phyloP scores from a whole-genome alignment of 2,888 invertebrate species.

The Pimpla rufipes region DNA sequence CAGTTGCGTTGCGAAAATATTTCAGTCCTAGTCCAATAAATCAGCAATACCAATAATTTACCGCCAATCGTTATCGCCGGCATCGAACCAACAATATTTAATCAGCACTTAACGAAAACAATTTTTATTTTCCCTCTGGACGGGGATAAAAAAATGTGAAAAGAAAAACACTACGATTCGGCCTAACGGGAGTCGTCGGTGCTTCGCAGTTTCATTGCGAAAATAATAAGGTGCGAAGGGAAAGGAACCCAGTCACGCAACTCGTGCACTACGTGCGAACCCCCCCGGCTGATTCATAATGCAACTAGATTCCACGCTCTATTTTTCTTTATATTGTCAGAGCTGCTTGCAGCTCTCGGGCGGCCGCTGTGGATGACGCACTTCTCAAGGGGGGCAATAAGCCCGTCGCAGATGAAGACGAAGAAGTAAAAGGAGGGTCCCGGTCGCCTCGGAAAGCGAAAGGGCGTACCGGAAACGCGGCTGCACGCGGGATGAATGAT shows the following conservation, averaged over 20 bases:
- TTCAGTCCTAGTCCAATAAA: not conserved
- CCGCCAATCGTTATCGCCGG: not conserved
- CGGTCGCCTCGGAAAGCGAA: slow-evolving; percentile 41
- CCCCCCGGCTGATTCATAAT: slow-evolving; percentile 59
- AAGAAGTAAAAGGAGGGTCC: slow-evolving; percentile 53
- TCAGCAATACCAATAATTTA: slow-evolving; percentile 8
- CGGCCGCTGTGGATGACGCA: slow-evolving; percentile 65
- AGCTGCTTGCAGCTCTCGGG: slow-evolving; percentile 37
- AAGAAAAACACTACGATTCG: slow-evolving; percentile 8
- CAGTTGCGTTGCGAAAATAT: slow-evolving; percentile 24
- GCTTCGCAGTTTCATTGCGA: slow-evolving; percentile 16
- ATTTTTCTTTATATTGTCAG: slow-evolving; percentile 65
- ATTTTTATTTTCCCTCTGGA: not conserved
- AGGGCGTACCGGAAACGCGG: slow-evolving; percentile 59
- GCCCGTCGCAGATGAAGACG: slow-evolving; percentile 18
- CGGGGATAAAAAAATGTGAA: not conserved
- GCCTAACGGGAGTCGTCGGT: not conserved
- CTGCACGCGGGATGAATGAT: slow-evolving; percentile 51
- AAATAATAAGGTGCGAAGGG: slow-evolving; percentile 29
- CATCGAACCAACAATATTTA: not conserved
- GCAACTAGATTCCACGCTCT: slow-evolving; percentile 60
- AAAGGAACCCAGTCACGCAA: slow-evolving; percentile 57
- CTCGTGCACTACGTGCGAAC: slow-evolving; percentile 17
- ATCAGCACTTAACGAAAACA: not conserved
- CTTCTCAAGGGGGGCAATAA: slow-evolving; percentile 45